Evolutionary conservation across 2,888 invertebrate species (phyloP).

Genomic region (Lomographa bimaculata): DNA sequence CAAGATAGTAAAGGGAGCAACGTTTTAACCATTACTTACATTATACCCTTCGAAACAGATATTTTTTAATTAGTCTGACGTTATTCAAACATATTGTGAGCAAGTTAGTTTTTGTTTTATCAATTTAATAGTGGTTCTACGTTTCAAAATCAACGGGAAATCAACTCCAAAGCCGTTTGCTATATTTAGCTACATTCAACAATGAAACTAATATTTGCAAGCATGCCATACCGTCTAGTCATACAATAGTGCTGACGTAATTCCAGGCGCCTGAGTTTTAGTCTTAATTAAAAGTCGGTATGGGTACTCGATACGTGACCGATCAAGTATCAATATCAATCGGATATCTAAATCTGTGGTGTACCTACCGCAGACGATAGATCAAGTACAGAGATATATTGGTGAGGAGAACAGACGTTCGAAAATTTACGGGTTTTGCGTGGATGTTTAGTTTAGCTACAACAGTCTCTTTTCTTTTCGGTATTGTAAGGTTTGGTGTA

Average conservation of each 20-base stretch:
- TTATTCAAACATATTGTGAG: no score
- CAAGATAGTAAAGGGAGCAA: no score
- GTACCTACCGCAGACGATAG: slow-evolving; percentile 71
- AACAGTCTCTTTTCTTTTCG: no score
- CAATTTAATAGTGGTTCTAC: no score
- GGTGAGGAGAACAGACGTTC: slow-evolving; percentile 9
- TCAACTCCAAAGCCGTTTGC: slow-evolving; percentile 12
- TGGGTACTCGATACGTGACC: slow-evolving; percentile 61
- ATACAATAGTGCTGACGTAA: slow-evolving; percentile 57
- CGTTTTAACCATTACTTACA: no score
- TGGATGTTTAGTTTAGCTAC: no score
- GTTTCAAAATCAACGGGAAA: neutral
- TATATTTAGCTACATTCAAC: slow-evolving; percentile 11
- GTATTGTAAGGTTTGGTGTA: no score
- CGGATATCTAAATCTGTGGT: slow-evolving; percentile 61
- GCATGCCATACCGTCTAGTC: slow-evolving; percentile 30
- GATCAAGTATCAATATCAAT: slow-evolving; percentile 70
- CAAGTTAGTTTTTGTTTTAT: no score
- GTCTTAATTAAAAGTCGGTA: slow-evolving; percentile 60
- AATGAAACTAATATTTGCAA: slow-evolving; percentile 15
- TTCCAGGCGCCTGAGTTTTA: slow-evolving; percentile 60
- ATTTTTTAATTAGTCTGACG: no score
- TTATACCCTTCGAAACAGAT: no score
- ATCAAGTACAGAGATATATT: slow-evolving; percentile 39
- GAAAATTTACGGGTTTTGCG: slow-evolving; percentile 1